phyloP scores from a whole-genome alignment of 2,888 invertebrate species.

The Melanostoma scalare region DNA sequence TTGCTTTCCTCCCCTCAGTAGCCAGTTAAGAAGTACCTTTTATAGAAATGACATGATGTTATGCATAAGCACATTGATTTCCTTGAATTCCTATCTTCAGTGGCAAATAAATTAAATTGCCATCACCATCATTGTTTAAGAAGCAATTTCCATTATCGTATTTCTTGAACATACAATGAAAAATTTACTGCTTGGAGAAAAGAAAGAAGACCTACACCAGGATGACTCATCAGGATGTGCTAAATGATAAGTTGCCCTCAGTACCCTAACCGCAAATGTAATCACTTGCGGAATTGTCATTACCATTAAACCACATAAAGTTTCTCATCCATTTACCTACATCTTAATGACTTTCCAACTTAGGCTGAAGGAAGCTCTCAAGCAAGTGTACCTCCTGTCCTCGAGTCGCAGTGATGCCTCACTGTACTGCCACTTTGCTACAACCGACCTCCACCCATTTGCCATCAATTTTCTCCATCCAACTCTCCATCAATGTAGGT shows the following conservation, averaged over 20 bases:
- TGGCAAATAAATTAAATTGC: too few species aligned
- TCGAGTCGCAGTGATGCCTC: not conserved
- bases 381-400: not conserved
- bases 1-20: too few species aligned
- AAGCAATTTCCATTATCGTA: not conserved
- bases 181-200: not conserved
- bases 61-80: too few species aligned
- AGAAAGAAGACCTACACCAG: not conserved
- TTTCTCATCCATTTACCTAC: slow-evolving; percentile 38
- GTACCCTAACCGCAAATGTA: slow-evolving; percentile 24
- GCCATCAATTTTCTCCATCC: not conserved
- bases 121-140: not conserved
- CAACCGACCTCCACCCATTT: not conserved
- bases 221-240: slow-evolving; percentile 15
- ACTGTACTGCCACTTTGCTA: not conserved
- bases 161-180: not conserved
- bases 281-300: slow-evolving; percentile 62
- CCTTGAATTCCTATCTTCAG: too few species aligned
- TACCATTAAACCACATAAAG: slow-evolving; percentile 44
- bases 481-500: slow-evolving; percentile 20
- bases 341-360: slow-evolving; percentile 59
- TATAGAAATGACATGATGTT: too few species aligned
- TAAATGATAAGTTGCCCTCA: not conserved
- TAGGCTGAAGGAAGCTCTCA: slow-evolving; percentile 4
- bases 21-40: too few species aligned